These are phyloP conservation scores for Rotaria magnacalcarata DNA, from an alignment of 2,888 invertebrate species.

Conservation along the genomic window DNA sequence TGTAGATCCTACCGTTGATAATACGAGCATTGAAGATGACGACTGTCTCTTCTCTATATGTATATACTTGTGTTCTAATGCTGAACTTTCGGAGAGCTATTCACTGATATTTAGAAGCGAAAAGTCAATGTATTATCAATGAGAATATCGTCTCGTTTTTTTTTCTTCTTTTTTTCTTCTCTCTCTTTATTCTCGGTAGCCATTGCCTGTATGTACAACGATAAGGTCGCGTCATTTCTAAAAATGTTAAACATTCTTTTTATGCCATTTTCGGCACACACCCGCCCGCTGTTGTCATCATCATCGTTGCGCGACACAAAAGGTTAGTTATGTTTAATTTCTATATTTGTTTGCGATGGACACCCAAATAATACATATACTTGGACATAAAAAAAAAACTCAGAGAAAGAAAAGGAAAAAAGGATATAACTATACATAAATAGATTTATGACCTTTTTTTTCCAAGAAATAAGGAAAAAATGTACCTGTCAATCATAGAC, in stretches of 20 bases:
- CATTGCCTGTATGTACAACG: neutral
- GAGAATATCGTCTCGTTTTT: constrained; percentile 19
- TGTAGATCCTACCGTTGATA: neutral
- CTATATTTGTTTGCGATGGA: neutral
- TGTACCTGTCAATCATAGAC: constrained; percentile 5
- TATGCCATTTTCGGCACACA: constrained; percentile 26
- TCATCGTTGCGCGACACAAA: constrained; percentile 13
- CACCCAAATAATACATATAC: neutral
- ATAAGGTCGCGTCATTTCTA: constrained; percentile 37
- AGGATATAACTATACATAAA: neutral
- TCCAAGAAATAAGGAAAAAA: neutral
- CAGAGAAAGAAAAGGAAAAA: neutral
- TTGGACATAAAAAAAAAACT: neutral
- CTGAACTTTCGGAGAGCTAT: constrained; percentile 29
- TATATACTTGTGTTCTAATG: constrained; percentile 24
- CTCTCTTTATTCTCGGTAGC: neutral
- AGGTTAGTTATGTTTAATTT: constrained; percentile 36
- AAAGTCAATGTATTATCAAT: constrained; percentile 38
- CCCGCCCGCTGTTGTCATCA: constrained; percentile 14
- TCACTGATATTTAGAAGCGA: constrained; percentile 38
- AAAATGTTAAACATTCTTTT: constrained; percentile 38
- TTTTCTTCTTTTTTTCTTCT: neutral
- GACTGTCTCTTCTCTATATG: constrained; percentile 7
- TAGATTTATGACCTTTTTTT: neutral
- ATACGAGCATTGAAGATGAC: neutral